A percentile compares a stretch with the other conserved stretches of the same genome.
Evolutionary conservation across 2,797 vertebrate genomes (phyloP).

Genomic region (Enteromius paludinosus): DNA sequence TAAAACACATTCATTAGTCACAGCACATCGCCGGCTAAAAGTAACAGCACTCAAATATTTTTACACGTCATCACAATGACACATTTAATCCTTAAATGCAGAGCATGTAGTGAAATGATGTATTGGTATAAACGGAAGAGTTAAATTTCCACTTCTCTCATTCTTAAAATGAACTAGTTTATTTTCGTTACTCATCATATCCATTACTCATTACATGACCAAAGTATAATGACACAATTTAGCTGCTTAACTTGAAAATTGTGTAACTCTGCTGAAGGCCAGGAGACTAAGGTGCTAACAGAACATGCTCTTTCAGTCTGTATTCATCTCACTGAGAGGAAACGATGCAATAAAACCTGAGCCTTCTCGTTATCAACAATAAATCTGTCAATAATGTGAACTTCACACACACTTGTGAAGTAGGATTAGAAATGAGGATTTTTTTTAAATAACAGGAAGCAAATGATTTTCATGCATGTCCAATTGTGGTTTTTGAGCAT

Average conservation of each 20-base stretch:
- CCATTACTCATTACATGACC: slow-evolving; percentile 8
- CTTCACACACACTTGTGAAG: neutral
- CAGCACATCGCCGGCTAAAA: neutral
- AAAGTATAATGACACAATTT: neutral
- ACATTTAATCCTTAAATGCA: neutral
- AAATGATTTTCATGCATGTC: neutral
- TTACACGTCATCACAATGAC: neutral
- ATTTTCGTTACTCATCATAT: slow-evolving; percentile 9
- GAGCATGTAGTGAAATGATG: neutral
- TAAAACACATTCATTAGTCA: neutral
- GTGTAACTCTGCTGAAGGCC: neutral
- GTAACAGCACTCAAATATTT: neutral
- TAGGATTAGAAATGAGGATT: neutral
- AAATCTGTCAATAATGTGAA: neutral
- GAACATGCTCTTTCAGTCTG: neutral
- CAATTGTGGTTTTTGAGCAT: neutral
- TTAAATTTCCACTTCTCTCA: neutral
- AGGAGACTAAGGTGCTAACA: neutral
- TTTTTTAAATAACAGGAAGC: neutral
- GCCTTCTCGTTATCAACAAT: neutral
- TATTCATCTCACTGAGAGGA: neutral
- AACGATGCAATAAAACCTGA: neutral
- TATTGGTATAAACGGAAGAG: neutral
- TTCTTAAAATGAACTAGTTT: neutral
- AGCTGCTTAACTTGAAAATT: slow-evolving; percentile 1